Evolutionary conservation across 2,797 vertebrate species (phyloP).

Genomic region (Hafferia zeledoni): DNA sequence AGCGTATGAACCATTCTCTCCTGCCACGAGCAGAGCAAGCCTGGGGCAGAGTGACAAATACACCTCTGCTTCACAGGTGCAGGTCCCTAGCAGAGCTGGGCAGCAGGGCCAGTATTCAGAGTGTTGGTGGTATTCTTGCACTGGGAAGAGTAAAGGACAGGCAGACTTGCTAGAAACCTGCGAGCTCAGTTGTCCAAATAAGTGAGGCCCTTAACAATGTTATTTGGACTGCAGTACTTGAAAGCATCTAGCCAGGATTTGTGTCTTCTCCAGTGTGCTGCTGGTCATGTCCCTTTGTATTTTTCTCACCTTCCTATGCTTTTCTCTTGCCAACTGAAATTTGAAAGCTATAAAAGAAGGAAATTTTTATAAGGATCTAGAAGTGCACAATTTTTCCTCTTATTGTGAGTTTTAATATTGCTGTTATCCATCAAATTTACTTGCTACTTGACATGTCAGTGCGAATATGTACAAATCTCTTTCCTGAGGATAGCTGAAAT

Average conservation of each 20-base stretch:
- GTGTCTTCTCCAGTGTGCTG: not conserved
- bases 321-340: not conserved
- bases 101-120: accelerated
- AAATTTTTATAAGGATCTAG: not conserved
- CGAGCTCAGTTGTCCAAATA: accelerated
- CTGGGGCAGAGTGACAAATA: not conserved
- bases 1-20: accelerated
- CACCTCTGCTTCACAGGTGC: accelerated
- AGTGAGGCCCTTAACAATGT: not conserved
- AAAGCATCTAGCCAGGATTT: not conserved
- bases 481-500: slow-evolving; percentile 30
- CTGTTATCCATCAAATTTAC: slow-evolving; percentile 7
- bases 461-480: slow-evolving; percentile 23
- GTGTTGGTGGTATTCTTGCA: not conserved
- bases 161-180: not conserved
- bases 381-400: not conserved
- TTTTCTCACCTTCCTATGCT: not conserved
- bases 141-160: not conserved
- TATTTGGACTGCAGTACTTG: not conserved
- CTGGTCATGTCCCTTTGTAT: not conserved
- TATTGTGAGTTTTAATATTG: not conserved
- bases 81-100: not conserved
- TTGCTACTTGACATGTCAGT: slow-evolving; percentile 14
- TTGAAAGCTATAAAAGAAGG: not conserved
- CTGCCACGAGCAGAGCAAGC: accelerated